A percentile compares a stretch with the other conserved stretches of the same genome.
phyloP scores from a whole-genome alignment of 2,113 vertebrate genomes.

The Notothenia coriiceps region DNA sequence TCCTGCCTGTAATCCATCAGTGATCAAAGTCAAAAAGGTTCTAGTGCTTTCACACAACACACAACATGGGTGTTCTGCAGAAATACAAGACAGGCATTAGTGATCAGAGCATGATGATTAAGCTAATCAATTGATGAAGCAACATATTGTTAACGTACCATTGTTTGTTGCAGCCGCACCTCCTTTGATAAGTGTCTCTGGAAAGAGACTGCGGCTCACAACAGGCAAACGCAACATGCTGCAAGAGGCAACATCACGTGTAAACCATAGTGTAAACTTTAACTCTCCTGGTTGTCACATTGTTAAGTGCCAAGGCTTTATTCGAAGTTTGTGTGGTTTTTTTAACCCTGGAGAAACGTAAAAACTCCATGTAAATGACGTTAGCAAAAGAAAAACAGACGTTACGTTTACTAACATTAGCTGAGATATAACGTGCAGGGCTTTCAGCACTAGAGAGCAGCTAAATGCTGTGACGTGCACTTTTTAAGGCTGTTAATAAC shows the following conservation, averaged over 20 bases:
- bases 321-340: background rate
- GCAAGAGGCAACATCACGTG: slow-evolving; percentile 40
- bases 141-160: slow-evolving; percentile 80
- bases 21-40: slow-evolving; percentile 17
- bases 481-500: no score
- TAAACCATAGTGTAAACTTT: background rate
- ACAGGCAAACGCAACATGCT: slow-evolving; percentile 91
- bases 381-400: slow-evolving; percentile 27
- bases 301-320: background rate
- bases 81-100: slow-evolving; percentile 9
- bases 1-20: slow-evolving; percentile 61
- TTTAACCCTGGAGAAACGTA: background rate
- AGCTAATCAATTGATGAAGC: slow-evolving; percentile 1
- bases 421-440: background rate
- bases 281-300: background rate
- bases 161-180: slow-evolving; percentile 64
- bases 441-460: no score
- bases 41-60: slow-evolving; percentile 2
- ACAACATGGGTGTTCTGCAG: slow-evolving; percentile 13
- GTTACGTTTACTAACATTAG: background rate
- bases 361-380: background rate
- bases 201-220: slow-evolving; percentile 83
- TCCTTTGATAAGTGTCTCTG: slow-evolving; percentile 79
- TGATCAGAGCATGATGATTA: background rate
- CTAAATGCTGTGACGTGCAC: no score